Evolutionary conservation across 2,113 vertebrate species (phyloP).

Genomic region (Terrapene triunguis): DNA sequence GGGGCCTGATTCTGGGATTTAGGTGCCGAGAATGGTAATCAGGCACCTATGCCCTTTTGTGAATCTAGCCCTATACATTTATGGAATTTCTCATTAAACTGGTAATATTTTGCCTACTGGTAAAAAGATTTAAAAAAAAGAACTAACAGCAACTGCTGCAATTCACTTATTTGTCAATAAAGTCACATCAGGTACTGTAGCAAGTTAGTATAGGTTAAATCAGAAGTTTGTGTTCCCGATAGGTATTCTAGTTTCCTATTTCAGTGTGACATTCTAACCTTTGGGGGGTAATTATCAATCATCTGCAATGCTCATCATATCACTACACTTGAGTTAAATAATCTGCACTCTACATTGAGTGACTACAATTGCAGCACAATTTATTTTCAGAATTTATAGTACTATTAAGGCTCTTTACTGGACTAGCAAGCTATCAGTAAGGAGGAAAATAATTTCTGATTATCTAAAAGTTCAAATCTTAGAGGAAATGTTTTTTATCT

Average conservation of each 20-base stretch:
- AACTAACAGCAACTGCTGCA: neutral
- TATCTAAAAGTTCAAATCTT: neutral
- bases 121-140: neutral
- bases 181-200: neutral
- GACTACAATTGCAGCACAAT: neutral
- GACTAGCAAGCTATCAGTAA: neutral
- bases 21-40: neutral
- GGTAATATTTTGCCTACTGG: neutral
- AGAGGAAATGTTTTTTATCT: neutral
- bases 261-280: conserved; percentile 18
- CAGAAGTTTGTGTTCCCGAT: neutral
- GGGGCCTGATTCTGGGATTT: neutral
- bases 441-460: neutral
- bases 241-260: neutral
- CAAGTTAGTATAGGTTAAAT: conserved; percentile 12
- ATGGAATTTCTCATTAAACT: conserved; percentile 1
- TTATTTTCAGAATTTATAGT: conserved; percentile 28
- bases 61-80: neutral
- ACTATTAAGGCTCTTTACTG: neutral
- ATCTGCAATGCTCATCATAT: neutral
- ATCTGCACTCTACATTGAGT: conserved; percentile 1
- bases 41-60: neutral
- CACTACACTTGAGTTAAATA: conserved; percentile 6
- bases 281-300: conserved; percentile 36
- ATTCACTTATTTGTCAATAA: neutral